Conservation (phyloP, 1,140 invertebrate genomes). For the Brachionus calyciflorus region DNA sequence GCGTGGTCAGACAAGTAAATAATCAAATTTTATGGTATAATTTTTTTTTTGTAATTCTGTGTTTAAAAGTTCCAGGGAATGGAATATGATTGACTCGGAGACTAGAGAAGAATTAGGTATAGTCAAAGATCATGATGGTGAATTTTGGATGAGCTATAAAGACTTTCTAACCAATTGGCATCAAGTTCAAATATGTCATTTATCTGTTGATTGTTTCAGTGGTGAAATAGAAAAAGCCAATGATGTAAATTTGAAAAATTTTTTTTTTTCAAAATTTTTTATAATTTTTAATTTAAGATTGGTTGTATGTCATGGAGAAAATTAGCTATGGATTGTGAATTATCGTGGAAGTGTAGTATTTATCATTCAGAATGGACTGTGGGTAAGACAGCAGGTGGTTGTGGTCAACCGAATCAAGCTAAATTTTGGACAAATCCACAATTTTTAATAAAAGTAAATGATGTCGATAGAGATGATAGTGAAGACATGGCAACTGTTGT, state of each 20-base stretch:
- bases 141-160: constrained; percentile 47
- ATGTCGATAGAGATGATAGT: constrained; percentile 10
- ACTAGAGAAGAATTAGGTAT: constrained; percentile 80
- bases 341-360: not conserved
- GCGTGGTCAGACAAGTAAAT: constrained; percentile 45
- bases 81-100: constrained; percentile 84
- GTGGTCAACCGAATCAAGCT: constrained; percentile 22
- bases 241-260: not conserved
- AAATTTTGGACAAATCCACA: constrained; percentile 47
- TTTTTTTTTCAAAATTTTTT: not conserved
- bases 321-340: constrained; percentile 18
- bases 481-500: constrained; percentile 25
- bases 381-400: constrained; percentile 46
- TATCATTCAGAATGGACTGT: constrained; percentile 36
- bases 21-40: not conserved
- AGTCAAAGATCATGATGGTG: constrained; percentile 34
- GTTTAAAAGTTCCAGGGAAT: constrained; percentile 60
- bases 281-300: constrained; percentile 35
- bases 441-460: constrained; percentile 46
- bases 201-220: constrained; percentile 9
- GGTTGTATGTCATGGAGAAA: constrained; percentile 37
- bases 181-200: constrained; percentile 45
- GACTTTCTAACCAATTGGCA: constrained; percentile 40
- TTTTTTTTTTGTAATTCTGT: not conserved
- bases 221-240: constrained; percentile 7